Percentiles rank a stretch among this genome's conserved stretches.
phyloP scores from a whole-genome alignment of 37 sponge, comb jelly and placozoan genomes.

The Halichondria panicea region DNA sequence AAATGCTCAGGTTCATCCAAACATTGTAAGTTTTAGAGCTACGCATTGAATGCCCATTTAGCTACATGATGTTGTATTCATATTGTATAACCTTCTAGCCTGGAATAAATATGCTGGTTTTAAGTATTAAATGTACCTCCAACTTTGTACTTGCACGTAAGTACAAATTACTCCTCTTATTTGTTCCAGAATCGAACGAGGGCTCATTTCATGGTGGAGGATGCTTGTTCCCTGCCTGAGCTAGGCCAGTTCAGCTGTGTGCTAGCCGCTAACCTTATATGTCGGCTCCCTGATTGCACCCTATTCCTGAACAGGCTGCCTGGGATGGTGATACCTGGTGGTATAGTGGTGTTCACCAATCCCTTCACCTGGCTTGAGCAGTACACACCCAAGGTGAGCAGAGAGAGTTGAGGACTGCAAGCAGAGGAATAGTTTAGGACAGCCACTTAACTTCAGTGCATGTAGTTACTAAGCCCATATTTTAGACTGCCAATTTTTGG shows the following conservation, averaged over 20 bases:
- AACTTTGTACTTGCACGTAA: neutral
- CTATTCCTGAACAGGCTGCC: conserved; percentile 61
- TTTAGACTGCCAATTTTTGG: neutral
- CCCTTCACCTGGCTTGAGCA: conserved; percentile 86
- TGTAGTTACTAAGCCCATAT: neutral
- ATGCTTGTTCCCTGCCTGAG: conserved; percentile 74
- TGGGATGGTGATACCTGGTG: conserved; percentile 71
- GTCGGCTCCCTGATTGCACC: conserved; percentile 74
- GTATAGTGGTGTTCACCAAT: conserved; percentile 78
- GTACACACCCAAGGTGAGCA: conserved; percentile 77
- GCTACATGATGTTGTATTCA: too few relatives aligned
- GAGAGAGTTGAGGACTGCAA: neutral
- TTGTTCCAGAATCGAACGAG: conserved; percentile 56
- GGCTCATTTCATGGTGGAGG: conserved; percentile 62
- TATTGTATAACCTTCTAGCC: neutral
- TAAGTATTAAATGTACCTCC: neutral
- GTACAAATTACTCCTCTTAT: neutral
- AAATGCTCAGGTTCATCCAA: conserved; percentile 42
- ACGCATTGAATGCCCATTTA: too few relatives aligned
- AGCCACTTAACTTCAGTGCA: neutral
- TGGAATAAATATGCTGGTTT: neutral
- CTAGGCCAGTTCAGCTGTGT: conserved; percentile 88
- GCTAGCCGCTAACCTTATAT: conserved; percentile 82
- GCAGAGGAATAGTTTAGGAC: neutral
- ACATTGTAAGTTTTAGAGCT: conserved; percentile 52